These are phyloP conservation scores for Heterohyrax brucei DNA, from an alignment of 2,797 vertebrate genomes.

Conservation along the genomic window DNA sequence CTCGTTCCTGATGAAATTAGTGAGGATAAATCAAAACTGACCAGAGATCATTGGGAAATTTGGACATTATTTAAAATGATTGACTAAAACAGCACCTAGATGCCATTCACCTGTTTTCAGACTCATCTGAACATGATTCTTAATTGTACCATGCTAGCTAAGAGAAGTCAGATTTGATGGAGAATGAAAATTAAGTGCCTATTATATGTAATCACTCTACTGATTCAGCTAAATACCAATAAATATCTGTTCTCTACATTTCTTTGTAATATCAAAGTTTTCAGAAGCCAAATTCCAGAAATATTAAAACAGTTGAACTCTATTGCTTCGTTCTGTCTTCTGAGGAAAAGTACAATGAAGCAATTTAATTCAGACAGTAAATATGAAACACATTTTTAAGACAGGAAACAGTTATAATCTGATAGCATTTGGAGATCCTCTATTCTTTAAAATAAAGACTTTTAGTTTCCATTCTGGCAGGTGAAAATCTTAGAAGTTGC, in stretches of 20 bases:
- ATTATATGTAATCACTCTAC: not conserved
- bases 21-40: slow-evolving; percentile 27
- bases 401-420: slow-evolving; percentile 9
- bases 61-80: not conserved
- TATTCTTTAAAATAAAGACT: slow-evolving; percentile 37
- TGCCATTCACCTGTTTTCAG: not conserved
- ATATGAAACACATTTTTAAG: not conserved
- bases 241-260: slow-evolving; percentile 13
- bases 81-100: not conserved
- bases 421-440: not conserved
- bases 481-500: not conserved
- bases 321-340: not conserved
- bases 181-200: slow-evolving; percentile 23
- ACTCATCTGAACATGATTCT: not conserved
- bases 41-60: not conserved
- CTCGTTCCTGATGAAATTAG: not conserved
- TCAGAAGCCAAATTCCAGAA: not conserved
- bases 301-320: slow-evolving; percentile 31
- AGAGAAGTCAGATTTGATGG: not conserved
- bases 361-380: slow-evolving; percentile 61
- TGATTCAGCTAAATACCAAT: slow-evolving; percentile 23
- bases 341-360: slow-evolving; percentile 33
- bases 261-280: slow-evolving; percentile 4
- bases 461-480: not conserved
- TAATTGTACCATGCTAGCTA: not conserved